Percentiles rank a stretch among this genome's conserved stretches.
These are phyloP conservation scores for Scomber japonicus DNA, from an alignment of 2,113 vertebrate genomes.

Conservation along the genomic window DNA sequence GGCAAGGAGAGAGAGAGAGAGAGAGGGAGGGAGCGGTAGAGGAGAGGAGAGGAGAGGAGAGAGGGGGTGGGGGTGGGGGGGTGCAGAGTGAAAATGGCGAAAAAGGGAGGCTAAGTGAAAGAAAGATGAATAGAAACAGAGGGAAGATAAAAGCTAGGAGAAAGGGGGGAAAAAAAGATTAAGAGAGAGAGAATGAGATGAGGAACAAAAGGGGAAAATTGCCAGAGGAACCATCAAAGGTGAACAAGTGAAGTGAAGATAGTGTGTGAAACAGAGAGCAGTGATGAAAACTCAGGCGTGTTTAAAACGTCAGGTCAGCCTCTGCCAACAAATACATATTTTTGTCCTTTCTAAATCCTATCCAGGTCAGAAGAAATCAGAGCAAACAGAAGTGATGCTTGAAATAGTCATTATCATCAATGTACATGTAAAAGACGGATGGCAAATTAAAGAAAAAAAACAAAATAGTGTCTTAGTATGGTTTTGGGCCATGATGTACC, in stretches of 20 bases:
- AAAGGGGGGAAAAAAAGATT: slow-evolving; percentile 54
- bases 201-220: slow-evolving; percentile 56
- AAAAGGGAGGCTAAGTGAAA: slow-evolving; percentile 50
- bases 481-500: too few species aligned
- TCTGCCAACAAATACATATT: slow-evolving; percentile 30
- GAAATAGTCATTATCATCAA: slow-evolving; percentile 43
- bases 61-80: background rate
- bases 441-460: background rate
- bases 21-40: slow-evolving; percentile 25
- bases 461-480: background rate
- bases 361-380: slow-evolving; percentile 47
- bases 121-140: slow-evolving; percentile 62
- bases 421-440: background rate
- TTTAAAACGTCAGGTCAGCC: slow-evolving; percentile 16
- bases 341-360: slow-evolving; percentile 31
- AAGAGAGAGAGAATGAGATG: slow-evolving; percentile 50
- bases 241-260: slow-evolving; percentile 50
- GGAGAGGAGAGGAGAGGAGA: slow-evolving; percentile 2
- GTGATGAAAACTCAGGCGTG: background rate
- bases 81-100: slow-evolving; percentile 45
- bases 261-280: slow-evolving; percentile 49
- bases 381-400: slow-evolving; percentile 36
- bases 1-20: slow-evolving; percentile 63
- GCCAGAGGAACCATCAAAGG: slow-evolving; percentile 70
- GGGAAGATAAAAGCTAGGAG: slow-evolving; percentile 67